These are phyloP conservation scores for Hydrochoerus hydrochaeris DNA, from an alignment of 2,113 vertebrate genomes.

Conservation along the genomic window DNA sequence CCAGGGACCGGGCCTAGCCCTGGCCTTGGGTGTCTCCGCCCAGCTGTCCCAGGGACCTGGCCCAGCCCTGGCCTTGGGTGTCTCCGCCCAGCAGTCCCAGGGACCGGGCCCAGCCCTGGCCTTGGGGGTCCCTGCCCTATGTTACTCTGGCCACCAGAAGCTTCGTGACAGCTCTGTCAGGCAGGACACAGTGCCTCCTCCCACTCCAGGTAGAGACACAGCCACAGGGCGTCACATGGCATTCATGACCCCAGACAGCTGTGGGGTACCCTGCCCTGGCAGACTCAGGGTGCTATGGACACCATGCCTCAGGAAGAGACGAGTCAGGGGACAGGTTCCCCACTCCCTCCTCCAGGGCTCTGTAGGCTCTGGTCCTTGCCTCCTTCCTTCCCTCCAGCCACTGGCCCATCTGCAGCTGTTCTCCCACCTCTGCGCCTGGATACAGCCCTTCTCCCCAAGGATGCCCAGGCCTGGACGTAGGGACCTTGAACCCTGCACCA, in stretches of 20 bases:
- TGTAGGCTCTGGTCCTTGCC: not conserved
- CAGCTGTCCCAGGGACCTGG: no score
- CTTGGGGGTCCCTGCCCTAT: not conserved
- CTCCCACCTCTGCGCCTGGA: accelerated
- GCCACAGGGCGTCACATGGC: accelerated
- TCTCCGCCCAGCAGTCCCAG: not conserved
- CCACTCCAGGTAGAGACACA: not conserved
- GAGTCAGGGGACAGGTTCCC: accelerated
- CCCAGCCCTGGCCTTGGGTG: accelerated
- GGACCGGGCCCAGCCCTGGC: accelerated
- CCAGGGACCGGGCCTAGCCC: no score
- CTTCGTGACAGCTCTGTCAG: not conserved
- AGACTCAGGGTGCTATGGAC: no score
- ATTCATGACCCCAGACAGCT: no score
- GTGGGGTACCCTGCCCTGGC: no score
- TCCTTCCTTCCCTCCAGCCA: not conserved
- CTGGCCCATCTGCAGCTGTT: not conserved
- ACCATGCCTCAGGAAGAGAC: not conserved
- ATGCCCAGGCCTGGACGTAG: accelerated
- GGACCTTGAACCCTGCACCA: accelerated
- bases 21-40: not conserved
- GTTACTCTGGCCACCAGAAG: not conserved
- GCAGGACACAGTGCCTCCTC: not conserved
- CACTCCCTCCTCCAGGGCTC: not conserved
- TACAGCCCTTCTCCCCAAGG: no score